Evolutionary conservation across 2,797 vertebrate species (phyloP).

Genomic region (Eupleurogrammus muticus): DNA sequence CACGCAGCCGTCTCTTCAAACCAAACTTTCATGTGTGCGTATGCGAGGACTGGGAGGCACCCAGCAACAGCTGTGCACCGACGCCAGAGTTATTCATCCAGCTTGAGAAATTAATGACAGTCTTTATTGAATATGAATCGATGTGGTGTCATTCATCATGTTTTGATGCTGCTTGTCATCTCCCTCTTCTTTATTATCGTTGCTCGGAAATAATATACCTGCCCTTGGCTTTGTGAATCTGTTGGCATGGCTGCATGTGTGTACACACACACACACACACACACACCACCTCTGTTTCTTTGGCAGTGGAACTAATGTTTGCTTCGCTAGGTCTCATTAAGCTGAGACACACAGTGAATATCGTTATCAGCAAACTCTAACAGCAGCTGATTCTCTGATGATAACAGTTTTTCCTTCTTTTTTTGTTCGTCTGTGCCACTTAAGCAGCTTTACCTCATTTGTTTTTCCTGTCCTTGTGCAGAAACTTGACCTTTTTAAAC

Average conservation of each 20-base stretch:
- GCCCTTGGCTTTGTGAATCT: conserved; percentile 41
- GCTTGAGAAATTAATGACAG: conserved; percentile 45
- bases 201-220: conserved; percentile 42
- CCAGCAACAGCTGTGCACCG: conserved; percentile 42
- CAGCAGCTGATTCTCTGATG: conserved; percentile 32
- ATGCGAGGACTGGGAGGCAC: conserved; percentile 21
- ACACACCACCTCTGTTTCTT: conserved; percentile 16
- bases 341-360: conserved; percentile 39
- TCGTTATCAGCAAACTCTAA: conserved; percentile 31
- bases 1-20: neutral
- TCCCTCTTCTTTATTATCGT: conserved; percentile 42
- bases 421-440: conserved; percentile 10
- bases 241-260: conserved; percentile 37
- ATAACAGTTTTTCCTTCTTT: conserved; percentile 13
- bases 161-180: conserved; percentile 42
- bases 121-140: conserved; percentile 39
- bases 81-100: conserved; percentile 26
- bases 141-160: conserved; percentile 52
- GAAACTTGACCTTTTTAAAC: too few relatives aligned
- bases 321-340: conserved; percentile 53
- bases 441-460: conserved; percentile 11
- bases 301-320: conserved; percentile 44
- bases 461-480: neutral
- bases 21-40: conserved; percentile 10
- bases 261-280: neutral